A percentile compares a stretch with the other conserved stretches of the same genome.
phyloP scores from a whole-genome alignment of 2,113 vertebrate species.

The Serilophus lunatus region DNA sequence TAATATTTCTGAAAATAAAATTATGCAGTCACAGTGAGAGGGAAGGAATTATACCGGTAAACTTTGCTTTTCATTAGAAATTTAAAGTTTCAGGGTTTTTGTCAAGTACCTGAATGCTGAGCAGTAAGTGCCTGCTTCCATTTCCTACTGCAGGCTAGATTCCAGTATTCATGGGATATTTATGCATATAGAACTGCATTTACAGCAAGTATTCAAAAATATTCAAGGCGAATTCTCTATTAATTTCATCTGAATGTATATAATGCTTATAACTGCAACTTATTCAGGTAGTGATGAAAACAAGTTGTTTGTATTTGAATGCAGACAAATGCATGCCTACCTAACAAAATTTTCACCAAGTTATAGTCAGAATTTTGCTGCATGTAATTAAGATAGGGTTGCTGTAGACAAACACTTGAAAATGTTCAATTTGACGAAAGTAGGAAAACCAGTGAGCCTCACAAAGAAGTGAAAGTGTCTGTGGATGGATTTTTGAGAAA shows the following conservation, averaged over 20 bases:
- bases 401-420: not conserved
- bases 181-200: not conserved
- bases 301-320: not conserved
- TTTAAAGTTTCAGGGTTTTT: not conserved
- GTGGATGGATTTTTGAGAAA: not conserved
- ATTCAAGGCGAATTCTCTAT: not conserved
- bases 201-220: not conserved
- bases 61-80: not conserved
- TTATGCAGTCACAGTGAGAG: not conserved
- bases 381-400: not conserved
- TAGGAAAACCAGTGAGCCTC: fast-evolving
- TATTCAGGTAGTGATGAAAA: slow-evolving; percentile 17
- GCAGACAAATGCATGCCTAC: not conserved
- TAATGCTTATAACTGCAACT: not conserved
- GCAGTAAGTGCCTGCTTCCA: not conserved
- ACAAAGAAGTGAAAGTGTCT: not conserved
- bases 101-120: not conserved
- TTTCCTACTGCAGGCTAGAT: not conserved
- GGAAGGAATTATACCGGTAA: not conserved
- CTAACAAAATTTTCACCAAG: not conserved
- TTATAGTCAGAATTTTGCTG: not conserved
- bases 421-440: not conserved
- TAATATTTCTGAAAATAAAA: not conserved
- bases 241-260: not conserved
- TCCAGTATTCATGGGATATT: not conserved